Evolutionary conservation across 2,797 vertebrate genomes (phyloP).

Genomic region (Pachyuromys duprasi): DNA sequence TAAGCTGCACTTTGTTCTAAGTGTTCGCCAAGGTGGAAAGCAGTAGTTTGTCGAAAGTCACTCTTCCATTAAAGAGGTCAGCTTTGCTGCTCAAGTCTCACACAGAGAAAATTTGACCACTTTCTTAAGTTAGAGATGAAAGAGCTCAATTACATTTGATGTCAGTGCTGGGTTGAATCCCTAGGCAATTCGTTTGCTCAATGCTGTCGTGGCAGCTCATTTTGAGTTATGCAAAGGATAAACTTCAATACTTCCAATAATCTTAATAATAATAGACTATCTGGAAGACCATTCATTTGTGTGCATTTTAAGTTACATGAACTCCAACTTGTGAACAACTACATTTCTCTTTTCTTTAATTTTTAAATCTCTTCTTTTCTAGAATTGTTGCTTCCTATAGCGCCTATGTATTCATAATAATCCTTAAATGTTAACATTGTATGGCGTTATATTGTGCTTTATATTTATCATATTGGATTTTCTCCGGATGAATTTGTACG

Average conservation of each 20-base stretch:
- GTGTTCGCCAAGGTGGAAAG: background rate
- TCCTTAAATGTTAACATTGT: background rate
- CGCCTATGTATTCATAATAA: background rate
- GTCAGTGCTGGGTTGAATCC: conserved; percentile 38
- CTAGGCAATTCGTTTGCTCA: conserved; percentile 17
- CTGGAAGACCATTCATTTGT: background rate
- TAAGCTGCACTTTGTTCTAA: background rate
- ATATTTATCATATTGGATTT: background rate
- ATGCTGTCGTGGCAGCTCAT: background rate
- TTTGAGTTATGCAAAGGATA: background rate
- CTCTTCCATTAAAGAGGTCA: conserved; percentile 45
- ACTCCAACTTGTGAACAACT: background rate
- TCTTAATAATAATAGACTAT: conserved; percentile 45
- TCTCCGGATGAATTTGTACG: background rate
- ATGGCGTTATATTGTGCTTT: background rate
- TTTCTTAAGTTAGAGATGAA: conserved; percentile 71
- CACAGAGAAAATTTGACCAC: conserved; percentile 54
- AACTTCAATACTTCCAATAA: background rate
- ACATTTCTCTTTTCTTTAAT: background rate
- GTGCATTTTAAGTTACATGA: background rate
- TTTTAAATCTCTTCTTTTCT: background rate
- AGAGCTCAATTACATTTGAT: conserved; percentile 67
- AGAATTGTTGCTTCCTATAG: background rate
- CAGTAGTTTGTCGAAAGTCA: conserved; percentile 21
- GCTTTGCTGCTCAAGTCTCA: background rate